Percentiles rank a stretch among this genome's conserved stretches.
These are phyloP conservation scores for Ia io DNA, from an alignment of 2,113 vertebrate species.

Conservation along the genomic window DNA sequence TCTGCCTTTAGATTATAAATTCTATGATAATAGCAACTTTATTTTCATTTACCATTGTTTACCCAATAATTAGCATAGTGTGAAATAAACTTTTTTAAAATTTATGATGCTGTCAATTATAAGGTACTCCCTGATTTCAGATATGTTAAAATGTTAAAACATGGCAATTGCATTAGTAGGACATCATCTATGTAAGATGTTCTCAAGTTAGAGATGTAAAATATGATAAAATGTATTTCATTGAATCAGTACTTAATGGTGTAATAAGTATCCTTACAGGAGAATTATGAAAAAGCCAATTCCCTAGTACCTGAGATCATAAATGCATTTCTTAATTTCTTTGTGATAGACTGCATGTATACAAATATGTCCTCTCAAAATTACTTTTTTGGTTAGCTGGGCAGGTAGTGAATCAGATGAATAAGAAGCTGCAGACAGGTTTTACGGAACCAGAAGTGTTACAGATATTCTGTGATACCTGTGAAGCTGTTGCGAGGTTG, in stretches of 20 bases:
- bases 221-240: background rate
- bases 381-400: slow-evolving; percentile 85
- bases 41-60: slow-evolving; percentile 21
- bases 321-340: background rate
- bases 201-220: background rate
- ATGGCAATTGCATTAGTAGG: background rate
- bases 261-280: background rate
- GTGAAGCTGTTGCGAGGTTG: slow-evolving; percentile 95
- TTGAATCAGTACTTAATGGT: background rate
- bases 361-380: slow-evolving; percentile 13
- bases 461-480: slow-evolving; percentile 94
- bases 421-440: slow-evolving; percentile 92
- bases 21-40: background rate
- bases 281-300: background rate
- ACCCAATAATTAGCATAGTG: background rate
- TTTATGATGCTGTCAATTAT: background rate
- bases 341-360: background rate
- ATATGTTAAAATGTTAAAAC: slow-evolving; percentile 22
- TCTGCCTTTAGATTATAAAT: background rate
- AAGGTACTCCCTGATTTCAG: background rate
- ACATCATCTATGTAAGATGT: background rate
- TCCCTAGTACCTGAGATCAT: background rate
- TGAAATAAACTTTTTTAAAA: background rate
- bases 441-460: slow-evolving; percentile 93
- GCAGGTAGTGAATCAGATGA: slow-evolving; percentile 99